Evolutionary conservation across 2,113 vertebrate genomes (phyloP), one percentile per base, ranked within the genome.

Genomic region (Myiozetetes cayanensis): DNA sequence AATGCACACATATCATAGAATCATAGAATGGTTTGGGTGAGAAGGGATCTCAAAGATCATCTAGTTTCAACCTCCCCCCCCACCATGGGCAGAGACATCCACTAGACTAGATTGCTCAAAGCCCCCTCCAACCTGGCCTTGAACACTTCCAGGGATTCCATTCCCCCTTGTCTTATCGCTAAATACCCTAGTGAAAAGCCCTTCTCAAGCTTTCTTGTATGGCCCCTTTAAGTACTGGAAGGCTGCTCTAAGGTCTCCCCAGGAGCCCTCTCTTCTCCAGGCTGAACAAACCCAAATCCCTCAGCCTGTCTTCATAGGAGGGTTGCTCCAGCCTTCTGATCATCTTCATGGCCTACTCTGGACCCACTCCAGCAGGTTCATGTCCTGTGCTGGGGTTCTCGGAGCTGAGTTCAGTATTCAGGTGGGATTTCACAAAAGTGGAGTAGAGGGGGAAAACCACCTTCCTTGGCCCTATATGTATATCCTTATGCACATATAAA

Each of bases 381-480:
- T 47, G 24, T n/a, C 17, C 23, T 21, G 10, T 16, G 24, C 10
- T 23, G 2, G 18, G 30, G 7, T 2, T 56, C 61, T 76, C 55
- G 55, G 47, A 70, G 30, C 9, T 62, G 47, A 83, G 62, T 23
- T 25, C 35, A 43, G 31, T 35, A 43, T 62, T 83, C 30, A 47
- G 30, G 25, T 41, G 21, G 31, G 41, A 35, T 83, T 41, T 70
- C 39, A 28, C 25, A 31, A 49, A 41, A 84, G 6, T 6, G 25
- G n/a, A 62, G 17, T 11, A 47, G n/a, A 76, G 35, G 8, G 8
- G 5, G 41, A 27, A 47, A 55, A 70, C 19, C 79, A 76, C 28
- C 14, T 46, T 14, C 31, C 35, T 63, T 0, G 0, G 8, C 18
- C 35, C 8, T 37, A 27, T 27, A 19, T 30, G 24, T n/a, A 35